These are phyloP conservation scores for Epinotia bilunana DNA, from an alignment of 2,888 invertebrate species.

Conservation along the genomic window DNA sequence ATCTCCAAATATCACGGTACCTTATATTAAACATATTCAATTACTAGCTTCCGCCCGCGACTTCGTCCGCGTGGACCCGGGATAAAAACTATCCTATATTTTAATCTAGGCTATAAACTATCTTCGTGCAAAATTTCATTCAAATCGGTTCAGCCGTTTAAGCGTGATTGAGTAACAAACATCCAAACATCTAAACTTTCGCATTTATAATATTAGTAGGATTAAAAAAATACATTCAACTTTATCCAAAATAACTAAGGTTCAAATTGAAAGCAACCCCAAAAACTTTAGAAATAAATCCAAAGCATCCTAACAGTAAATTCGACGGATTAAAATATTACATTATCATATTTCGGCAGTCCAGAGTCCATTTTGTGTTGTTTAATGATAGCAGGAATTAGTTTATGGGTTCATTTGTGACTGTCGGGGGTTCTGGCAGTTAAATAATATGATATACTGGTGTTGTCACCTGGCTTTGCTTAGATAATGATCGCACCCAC, in stretches of 20 bases:
- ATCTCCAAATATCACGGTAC: neutral
- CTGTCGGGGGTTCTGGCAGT: slow-evolving; percentile 28
- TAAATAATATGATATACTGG: slow-evolving; percentile 37
- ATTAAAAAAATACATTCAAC: neutral
- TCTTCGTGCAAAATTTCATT: too few species aligned
- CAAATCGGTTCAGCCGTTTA: too few species aligned
- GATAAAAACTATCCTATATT: too few species aligned
- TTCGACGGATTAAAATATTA: slow-evolving; percentile 46
- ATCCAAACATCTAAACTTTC: too few species aligned
- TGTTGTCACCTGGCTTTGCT: slow-evolving; percentile 38
- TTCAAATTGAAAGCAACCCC: neutral
- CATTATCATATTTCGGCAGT: slow-evolving; percentile 46
- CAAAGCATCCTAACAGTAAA: slow-evolving; percentile 37
- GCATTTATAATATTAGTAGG: too few species aligned
- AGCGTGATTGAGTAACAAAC: too few species aligned
- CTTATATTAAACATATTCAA: neutral
- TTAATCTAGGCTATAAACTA: too few species aligned
- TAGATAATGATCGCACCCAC: slow-evolving; percentile 31
- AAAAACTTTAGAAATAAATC: slow-evolving; percentile 5
- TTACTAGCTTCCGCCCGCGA: too few species aligned
- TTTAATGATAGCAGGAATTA: slow-evolving; percentile 37
- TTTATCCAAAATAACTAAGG: neutral
- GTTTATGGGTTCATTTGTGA: slow-evolving; percentile 42
- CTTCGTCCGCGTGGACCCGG: too few species aligned
- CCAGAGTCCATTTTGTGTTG: slow-evolving; percentile 29